These are phyloP conservation scores for Triplophysa rosa DNA, from an alignment of 2,113 vertebrate species.

Conservation along the genomic window DNA sequence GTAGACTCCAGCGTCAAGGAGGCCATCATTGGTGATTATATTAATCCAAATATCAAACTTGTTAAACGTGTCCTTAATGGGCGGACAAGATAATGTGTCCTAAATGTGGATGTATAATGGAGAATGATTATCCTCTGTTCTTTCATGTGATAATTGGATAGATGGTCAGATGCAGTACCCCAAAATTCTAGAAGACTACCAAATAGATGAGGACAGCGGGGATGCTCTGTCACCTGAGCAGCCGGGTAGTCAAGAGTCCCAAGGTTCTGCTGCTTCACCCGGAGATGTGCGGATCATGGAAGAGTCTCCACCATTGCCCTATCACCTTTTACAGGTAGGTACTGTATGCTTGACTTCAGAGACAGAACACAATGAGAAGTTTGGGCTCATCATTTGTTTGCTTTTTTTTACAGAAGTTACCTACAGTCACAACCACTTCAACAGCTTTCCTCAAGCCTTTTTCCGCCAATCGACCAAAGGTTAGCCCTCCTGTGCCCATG, in stretches of 20 bases:
- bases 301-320: slow-evolving; percentile 75
- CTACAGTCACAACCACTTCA: slow-evolving; percentile 67
- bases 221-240: slow-evolving; percentile 95
- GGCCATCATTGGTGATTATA: slow-evolving; percentile 92
- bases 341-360: not conserved
- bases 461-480: slow-evolving; percentile 64
- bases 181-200: slow-evolving; percentile 81
- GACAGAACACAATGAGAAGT: not conserved
- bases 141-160: slow-evolving; percentile 49
- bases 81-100: too few relatives aligned
- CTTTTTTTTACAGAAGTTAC: slow-evolving; percentile 71
- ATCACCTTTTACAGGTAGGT: slow-evolving; percentile 72
- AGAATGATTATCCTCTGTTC: not conserved
- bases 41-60: too few relatives aligned
- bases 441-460: slow-evolving; percentile 84
- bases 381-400: slow-evolving; percentile 30
- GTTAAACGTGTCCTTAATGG: too few relatives aligned
- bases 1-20: slow-evolving; percentile 93
- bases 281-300: slow-evolving; percentile 80
- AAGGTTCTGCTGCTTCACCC: slow-evolving; percentile 86
- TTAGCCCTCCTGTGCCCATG: slow-evolving; percentile 61
- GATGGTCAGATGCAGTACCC: slow-evolving; percentile 89
- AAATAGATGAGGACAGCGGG: slow-evolving; percentile 92
- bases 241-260: slow-evolving; percentile 94
- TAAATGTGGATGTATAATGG: too few relatives aligned